Conservation (phyloP, 2,888 invertebrate genomes). For the Malthinus flaveolus region DNA sequence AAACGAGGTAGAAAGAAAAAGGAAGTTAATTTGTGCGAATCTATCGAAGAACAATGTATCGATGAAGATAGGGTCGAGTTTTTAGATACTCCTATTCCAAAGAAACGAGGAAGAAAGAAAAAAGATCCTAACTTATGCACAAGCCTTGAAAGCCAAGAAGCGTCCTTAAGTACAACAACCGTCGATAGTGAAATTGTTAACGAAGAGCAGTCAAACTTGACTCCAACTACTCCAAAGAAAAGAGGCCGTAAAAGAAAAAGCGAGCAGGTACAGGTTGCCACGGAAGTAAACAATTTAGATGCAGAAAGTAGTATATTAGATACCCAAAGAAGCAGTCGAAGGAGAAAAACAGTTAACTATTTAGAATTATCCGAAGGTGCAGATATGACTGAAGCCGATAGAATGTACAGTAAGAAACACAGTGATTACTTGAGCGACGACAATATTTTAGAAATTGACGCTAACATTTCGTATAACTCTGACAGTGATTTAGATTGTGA, state of each 20-base stretch:
- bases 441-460: slow-evolving; percentile 1
- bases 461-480: background rate
- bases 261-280: background rate
- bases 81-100: too few relatives aligned
- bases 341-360: slow-evolving; percentile 21
- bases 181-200: background rate
- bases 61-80: too few relatives aligned
- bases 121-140: too few relatives aligned
- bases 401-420: background rate
- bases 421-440: background rate
- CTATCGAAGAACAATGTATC: too few relatives aligned
- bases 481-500: background rate
- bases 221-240: slow-evolving; percentile 11
- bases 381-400: background rate
- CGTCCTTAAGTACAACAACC: too few relatives aligned
- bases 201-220: background rate
- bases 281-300: background rate
- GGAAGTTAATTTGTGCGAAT: too few relatives aligned
- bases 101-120: too few relatives aligned
- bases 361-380: slow-evolving; percentile 10
- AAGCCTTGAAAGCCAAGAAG: too few relatives aligned
- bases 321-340: slow-evolving; percentile 2
- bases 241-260: slow-evolving; percentile 24
- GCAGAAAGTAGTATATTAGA: background rate
- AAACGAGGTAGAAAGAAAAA: slow-evolving; percentile 11